Percentiles rank a stretch among this genome's conserved stretches.
Conservation (phyloP, 2,797 vertebrate genomes). For the Pangasius djambal region DNA sequence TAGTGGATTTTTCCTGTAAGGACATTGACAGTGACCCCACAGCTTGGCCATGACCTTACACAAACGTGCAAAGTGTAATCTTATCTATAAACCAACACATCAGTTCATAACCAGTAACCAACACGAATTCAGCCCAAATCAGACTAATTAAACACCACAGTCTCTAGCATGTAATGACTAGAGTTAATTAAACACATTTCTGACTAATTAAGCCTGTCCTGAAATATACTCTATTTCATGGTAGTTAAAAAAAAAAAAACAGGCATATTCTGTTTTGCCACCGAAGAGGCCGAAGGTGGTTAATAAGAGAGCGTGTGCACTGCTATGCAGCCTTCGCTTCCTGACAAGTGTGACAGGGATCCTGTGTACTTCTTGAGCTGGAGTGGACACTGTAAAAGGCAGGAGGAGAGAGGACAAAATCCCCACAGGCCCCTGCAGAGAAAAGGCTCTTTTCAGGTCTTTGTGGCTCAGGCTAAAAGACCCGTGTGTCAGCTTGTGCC, state of each 20-base stretch:
- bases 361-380: background rate
- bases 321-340: background rate
- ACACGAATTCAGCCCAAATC: background rate
- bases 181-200: slow-evolving; percentile 1
- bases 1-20: background rate
- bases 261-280: background rate
- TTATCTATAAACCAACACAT: background rate
- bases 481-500: slow-evolving; percentile 47
- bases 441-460: slow-evolving; percentile 62
- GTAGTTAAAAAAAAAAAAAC: background rate
- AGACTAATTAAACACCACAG: background rate
- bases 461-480: slow-evolving; percentile 58
- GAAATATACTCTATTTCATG: background rate
- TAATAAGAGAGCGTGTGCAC: background rate
- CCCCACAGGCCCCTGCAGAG: background rate
- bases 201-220: background rate
- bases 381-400: slow-evolving; percentile 24
- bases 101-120: background rate
- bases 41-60: background rate
- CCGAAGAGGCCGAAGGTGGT: background rate
- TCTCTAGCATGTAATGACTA: background rate
- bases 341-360: slow-evolving; percentile 1
- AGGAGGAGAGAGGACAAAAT: slow-evolving; percentile 23
- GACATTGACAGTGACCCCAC: background rate
- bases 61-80: background rate